phyloP scores from a whole-genome alignment of 2,888 invertebrate species.

The Lasius fuliginosus region DNA sequence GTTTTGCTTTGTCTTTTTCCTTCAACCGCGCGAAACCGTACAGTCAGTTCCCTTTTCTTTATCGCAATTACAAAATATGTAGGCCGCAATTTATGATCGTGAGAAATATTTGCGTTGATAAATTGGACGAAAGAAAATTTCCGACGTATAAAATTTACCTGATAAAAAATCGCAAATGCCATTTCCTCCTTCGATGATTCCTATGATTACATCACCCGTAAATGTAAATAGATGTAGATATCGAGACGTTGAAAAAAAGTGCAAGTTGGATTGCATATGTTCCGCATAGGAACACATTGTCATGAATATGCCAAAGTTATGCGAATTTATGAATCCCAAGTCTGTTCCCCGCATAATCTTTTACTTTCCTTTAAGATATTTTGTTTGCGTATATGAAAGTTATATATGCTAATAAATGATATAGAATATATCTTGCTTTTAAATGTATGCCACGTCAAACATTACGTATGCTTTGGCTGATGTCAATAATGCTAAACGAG shows the following conservation, averaged over 20 bases:
- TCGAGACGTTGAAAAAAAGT: neutral
- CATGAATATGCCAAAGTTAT: neutral
- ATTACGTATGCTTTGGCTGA: neutral
- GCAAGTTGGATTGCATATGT: neutral
- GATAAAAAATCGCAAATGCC: conserved; percentile 22
- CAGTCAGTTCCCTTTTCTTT: conserved; percentile 3
- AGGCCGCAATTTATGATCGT: neutral
- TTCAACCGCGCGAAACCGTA: neutral
- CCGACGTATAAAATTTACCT: neutral
- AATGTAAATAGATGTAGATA: neutral
- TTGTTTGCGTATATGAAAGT: neutral
- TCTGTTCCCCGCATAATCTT: neutral
- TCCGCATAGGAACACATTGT: neutral
- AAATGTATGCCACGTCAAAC: neutral
- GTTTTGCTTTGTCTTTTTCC: neutral
- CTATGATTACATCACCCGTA: neutral
- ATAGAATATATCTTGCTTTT: neutral
- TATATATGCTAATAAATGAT: neutral
- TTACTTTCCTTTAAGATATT: neutral
- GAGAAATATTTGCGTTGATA: conserved; percentile 10
- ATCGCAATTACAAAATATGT: conserved; percentile 12
- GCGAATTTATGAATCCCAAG: neutral
- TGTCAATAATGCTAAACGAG: neutral
- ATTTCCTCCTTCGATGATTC: neutral
- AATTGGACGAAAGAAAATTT: conserved; percentile 18